Evolutionary conservation across 2,797 vertebrate species (phyloP), one percentile per base, ranked within the genome.

Genomic region (Betta splendens): DNA sequence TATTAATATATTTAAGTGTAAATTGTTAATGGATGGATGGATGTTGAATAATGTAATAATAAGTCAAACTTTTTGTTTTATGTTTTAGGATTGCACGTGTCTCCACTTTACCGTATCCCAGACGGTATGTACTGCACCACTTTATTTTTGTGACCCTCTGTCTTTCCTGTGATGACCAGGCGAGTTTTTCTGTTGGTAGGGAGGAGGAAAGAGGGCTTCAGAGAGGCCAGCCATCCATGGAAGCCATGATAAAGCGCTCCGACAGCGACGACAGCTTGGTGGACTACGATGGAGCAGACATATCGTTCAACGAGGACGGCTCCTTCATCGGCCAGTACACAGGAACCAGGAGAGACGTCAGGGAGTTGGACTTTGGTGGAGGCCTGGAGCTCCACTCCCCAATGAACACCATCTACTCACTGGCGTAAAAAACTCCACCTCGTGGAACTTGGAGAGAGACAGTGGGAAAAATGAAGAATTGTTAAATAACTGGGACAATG

Each of bases 271-370:
- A 99, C 89, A 98, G 97, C 83, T 89, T 99, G 84, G 95, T 98
- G 90, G 97, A 98, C 83, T 99, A 99, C 0, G 94, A 99, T 54
- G 97, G 95, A 0, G 96, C 94, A 0, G 97, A 99, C 73, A 95
- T 95, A 1, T 94, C 93, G 58, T 99, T 98, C 82, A 95, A 98
- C 0, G 98, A 99, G 78, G 97, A 99, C 0, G 98, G 98, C 59
- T 99, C 97, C 3, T 99, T 99, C 77, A 99, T 99, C 5, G 98
- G 98, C 54, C 95, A 99, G 84, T 99, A 99, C 89, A 97, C 96
- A 0, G 97, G 96, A 69, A 84, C 76, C 69, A 90, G 85, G 64
- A 96, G 93, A 84, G 97, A 98, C 67, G 92, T 97, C 89, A 93
- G 95, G 58, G 95, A 97, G 40, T 89, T 95, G 0, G 96, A 98